These are phyloP conservation scores for Forbesichthys agassizii DNA, from an alignment of 2,113 vertebrate genomes.

Conservation along the genomic window DNA sequence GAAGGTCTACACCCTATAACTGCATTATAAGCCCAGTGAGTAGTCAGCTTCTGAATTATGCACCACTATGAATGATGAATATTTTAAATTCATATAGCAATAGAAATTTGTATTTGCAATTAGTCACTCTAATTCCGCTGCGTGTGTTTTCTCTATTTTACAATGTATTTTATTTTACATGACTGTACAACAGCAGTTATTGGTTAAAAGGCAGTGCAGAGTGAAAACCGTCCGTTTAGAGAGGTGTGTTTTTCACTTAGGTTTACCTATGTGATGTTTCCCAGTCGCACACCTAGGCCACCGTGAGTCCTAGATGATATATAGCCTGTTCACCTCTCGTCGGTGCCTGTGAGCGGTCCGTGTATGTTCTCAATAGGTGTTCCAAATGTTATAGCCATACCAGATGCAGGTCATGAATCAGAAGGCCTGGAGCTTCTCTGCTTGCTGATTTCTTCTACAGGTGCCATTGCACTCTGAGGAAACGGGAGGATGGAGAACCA, in stretches of 20 bases:
- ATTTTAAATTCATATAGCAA: no score
- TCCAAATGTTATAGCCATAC: slow-evolving; percentile 62
- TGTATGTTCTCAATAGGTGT: slow-evolving; percentile 56
- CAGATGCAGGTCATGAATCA: slow-evolving; percentile 75
- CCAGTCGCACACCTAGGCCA: slow-evolving; percentile 25
- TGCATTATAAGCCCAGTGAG: no score
- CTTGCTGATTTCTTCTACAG: slow-evolving; percentile 66
- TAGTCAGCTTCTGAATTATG: no score
- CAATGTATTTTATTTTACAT: not conserved
- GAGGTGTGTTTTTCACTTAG: no score
- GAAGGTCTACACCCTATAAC: no score
- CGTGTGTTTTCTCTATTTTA: not conserved
- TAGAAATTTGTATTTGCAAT: not conserved
- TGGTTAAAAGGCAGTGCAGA: no score
- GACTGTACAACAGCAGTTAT: not conserved
- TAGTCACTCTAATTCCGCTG: not conserved
- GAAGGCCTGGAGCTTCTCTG: slow-evolving; percentile 61
- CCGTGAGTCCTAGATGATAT: slow-evolving; percentile 42
- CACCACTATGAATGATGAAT: no score
- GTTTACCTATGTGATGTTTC: no score
- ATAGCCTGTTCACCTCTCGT: slow-evolving; percentile 46
- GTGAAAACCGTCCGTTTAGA: no score
- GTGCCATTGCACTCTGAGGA: slow-evolving; percentile 45
- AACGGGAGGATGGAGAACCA: slow-evolving; percentile 19
- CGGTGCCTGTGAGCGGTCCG: slow-evolving; percentile 56